Conservation (phyloP, 2,797 vertebrate species). For the Scleropages formosus region DNA sequence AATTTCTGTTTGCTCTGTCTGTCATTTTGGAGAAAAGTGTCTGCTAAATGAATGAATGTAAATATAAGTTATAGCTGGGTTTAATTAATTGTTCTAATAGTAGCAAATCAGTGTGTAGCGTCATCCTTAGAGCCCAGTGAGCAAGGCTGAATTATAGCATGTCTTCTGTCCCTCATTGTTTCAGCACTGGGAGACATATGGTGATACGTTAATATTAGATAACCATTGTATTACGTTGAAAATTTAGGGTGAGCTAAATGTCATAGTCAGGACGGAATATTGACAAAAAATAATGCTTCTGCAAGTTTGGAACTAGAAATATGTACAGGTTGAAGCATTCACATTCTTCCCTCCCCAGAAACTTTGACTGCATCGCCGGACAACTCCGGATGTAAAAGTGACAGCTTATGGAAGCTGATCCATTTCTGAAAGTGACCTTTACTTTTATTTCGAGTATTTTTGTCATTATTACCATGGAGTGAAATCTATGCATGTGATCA, state of each 20-base stretch:
- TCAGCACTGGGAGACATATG: no score
- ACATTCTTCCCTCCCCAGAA: conserved; percentile 37
- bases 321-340: conserved; percentile 52
- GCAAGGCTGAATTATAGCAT: no score
- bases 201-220: background rate
- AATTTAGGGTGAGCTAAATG: background rate
- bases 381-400: conserved; percentile 86
- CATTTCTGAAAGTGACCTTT: conserved; percentile 90
- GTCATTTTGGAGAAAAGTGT: no score
- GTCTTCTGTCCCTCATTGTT: no score
- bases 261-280: background rate
- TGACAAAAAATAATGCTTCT: background rate
- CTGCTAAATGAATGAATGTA: no score
- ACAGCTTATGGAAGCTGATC: conserved; percentile 95
- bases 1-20: no score
- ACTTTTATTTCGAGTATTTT: conserved; percentile 98
- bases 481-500: conserved; percentile 85
- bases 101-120: no score
- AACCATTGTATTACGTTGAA: background rate
- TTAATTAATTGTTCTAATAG: no score
- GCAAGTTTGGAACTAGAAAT: no score
- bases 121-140: no score
- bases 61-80: no score
- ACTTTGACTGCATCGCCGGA: conserved; percentile 62
- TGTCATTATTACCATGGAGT: conserved; percentile 90